Percentiles rank a stretch among this genome's conserved stretches.
phyloP scores from a whole-genome alignment of 1,140 invertebrate genomes.

The Leptestheria dahalacensis region DNA sequence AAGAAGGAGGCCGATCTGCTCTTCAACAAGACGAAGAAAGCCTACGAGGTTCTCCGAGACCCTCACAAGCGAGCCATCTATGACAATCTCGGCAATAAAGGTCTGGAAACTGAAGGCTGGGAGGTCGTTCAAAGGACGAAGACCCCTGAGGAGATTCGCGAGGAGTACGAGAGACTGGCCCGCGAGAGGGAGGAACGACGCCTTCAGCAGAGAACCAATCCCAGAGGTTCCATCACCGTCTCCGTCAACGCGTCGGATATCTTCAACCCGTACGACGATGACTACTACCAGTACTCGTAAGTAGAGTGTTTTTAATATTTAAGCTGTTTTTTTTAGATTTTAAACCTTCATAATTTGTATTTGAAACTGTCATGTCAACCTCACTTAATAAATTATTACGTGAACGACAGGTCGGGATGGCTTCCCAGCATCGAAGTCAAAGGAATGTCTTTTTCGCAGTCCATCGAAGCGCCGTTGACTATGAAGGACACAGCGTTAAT shows the following conservation, averaged over 20 bases:
- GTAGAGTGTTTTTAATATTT: background rate
- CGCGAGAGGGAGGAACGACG: conserved; percentile 62
- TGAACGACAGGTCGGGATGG: conserved; percentile 32
- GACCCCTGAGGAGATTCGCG: conserved; percentile 82
- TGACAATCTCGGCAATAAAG: conserved; percentile 57
- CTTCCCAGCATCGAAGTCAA: conserved; percentile 72
- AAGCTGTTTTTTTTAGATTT: conserved; percentile 6
- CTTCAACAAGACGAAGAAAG: conserved; percentile 81
- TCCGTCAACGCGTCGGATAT: conserved; percentile 85
- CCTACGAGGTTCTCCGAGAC: conserved; percentile 76
- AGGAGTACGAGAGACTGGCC: conserved; percentile 78
- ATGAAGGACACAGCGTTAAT: conserved; percentile 62
- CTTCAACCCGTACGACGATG: conserved; percentile 47
- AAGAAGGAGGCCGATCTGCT: conserved; percentile 78
- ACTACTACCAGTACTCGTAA: conserved; percentile 48
- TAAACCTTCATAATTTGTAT: background rate
- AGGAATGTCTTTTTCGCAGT: conserved; percentile 78
- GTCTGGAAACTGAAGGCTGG: conserved; percentile 79
- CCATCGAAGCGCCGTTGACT: conserved; percentile 82
- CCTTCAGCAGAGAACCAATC: conserved; percentile 75
- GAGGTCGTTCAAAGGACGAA: conserved; percentile 76
- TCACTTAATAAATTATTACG: conserved; percentile 28
- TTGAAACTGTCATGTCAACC: no score
- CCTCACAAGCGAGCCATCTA: conserved; percentile 64
- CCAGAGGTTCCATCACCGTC: conserved; percentile 68